Evolutionary conservation across 2,888 invertebrate genomes (phyloP), one percentile per base, ranked within the genome.

Genomic region (Pyrochroa serraticornis): DNA sequence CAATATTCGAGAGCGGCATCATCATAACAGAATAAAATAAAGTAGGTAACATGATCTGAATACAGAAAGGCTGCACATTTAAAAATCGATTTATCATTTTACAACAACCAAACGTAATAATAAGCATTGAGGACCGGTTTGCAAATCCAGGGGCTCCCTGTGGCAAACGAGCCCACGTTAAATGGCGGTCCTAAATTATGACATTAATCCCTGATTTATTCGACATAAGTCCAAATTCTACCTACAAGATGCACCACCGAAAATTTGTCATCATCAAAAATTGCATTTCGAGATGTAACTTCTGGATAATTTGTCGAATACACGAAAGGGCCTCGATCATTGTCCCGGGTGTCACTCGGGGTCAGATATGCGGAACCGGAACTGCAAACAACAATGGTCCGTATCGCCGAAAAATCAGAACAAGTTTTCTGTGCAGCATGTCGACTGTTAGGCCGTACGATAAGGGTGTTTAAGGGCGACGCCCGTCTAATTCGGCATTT

Each of bases 311-410:
- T 22, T 22, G 22, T 22, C 22, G 22, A 22, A 3, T 22, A 2
- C 22, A 22, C 22, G 22, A 22, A 22, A 22, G 22, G 5, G 3
- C 22, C 22, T 5, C 22, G 22, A 22, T 22, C 5, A 22, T 22
- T 22, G 22, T 22, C 22, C 22, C 22, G 3, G 10, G 34, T 44
- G 31, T 54, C 10, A 34, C 36, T 35, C 41, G 33, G 54, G 75
- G 76, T 74, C 71, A 75, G 71, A 73, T 69, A 74, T 71, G 74
- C 77, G 76, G 77, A 77, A 77, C 77, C 75, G 77, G 77, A 77
- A 77, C 75, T 71, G 60, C 54, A 33, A 14, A 39, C 58, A 68
- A 72, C 75, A 75, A 76, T 72, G 62, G 66, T 56, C 22, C 22
- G 22, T 68, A 74, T 72, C 71, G 68, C 75, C 75, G n/a, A 68